Conservation (phyloP, 2,113 vertebrate species). For the Phrynosoma blainvillii region DNA sequence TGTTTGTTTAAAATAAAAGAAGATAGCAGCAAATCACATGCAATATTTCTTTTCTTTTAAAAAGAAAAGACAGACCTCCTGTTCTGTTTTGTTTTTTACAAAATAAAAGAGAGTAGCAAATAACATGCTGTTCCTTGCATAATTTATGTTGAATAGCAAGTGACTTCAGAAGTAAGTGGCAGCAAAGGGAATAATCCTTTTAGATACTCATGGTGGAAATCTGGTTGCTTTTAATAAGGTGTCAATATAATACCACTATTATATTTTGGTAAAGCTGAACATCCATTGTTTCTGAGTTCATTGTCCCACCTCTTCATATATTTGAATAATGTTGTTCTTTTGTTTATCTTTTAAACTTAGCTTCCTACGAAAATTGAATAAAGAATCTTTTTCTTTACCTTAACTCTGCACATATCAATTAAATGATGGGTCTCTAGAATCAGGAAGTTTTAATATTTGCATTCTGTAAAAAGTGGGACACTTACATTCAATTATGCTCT, state of each 20-base stretch:
- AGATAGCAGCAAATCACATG: conserved; percentile 35
- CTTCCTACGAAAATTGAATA: background rate
- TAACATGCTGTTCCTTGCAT: background rate
- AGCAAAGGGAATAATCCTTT: conserved; percentile 61
- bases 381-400: background rate
- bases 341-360: background rate
- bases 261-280: conserved; percentile 35
- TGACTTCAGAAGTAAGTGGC: background rate
- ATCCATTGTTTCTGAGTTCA: conserved; percentile 41
- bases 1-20: background rate
- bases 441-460: too few relatives aligned
- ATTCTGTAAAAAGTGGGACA: too few relatives aligned
- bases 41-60: background rate
- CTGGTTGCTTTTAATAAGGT: conserved; percentile 65
- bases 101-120: too few relatives aligned
- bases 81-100: conserved; percentile 13
- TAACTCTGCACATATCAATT: background rate
- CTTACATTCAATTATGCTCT: too few relatives aligned
- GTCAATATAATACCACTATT: conserved; percentile 48
- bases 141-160: conserved; percentile 50
- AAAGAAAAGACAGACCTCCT: conserved; percentile 37
- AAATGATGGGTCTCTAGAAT: background rate
- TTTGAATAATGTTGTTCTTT: conserved; percentile 46
- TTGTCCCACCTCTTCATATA: conserved; percentile 8
- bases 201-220: conserved; percentile 55